phyloP scores from a whole-genome alignment of 1,140 invertebrate genomes.

The Campoletis sonorensis region DNA sequence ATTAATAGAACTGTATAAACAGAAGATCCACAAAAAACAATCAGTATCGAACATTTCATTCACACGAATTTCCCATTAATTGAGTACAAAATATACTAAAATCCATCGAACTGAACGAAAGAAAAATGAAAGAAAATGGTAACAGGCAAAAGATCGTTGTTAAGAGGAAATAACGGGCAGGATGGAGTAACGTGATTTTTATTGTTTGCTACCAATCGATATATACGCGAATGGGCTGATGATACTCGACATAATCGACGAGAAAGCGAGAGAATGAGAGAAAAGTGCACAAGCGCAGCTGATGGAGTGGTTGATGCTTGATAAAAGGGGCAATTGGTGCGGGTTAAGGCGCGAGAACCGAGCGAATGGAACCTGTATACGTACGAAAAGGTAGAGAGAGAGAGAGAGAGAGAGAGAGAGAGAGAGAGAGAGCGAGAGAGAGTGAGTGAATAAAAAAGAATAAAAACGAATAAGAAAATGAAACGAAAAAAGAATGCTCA shows the following conservation, averaged over 20 bases:
- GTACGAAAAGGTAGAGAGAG: conserved; percentile 54
- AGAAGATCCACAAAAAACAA: neutral
- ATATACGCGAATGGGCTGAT: neutral
- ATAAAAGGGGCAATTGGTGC: neutral
- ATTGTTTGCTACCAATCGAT: neutral
- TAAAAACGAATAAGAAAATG: conserved; percentile 7
- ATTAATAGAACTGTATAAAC: neutral
- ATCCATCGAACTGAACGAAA: neutral
- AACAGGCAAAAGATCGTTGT: neutral
- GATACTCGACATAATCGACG: neutral
- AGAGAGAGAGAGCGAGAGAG: too few relatives aligned
- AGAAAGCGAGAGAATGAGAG: neutral
- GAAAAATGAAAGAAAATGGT: neutral
- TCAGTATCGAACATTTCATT: neutral
- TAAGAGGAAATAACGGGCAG: neutral
- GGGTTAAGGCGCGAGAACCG: conserved; percentile 33
- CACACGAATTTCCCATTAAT: neutral
- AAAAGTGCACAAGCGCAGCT: conserved; percentile 9
- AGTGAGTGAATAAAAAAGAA: conserved; percentile 43
- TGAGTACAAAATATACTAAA: neutral
- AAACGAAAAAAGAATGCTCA: neutral
- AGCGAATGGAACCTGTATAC: conserved; percentile 52
- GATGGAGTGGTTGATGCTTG: neutral
- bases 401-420: too few relatives aligned
- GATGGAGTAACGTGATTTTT: neutral